Percentiles rank a stretch among this genome's conserved stretches.
phyloP scores from a whole-genome alignment of 2,113 vertebrate species.

The Oophaga pumilio region DNA sequence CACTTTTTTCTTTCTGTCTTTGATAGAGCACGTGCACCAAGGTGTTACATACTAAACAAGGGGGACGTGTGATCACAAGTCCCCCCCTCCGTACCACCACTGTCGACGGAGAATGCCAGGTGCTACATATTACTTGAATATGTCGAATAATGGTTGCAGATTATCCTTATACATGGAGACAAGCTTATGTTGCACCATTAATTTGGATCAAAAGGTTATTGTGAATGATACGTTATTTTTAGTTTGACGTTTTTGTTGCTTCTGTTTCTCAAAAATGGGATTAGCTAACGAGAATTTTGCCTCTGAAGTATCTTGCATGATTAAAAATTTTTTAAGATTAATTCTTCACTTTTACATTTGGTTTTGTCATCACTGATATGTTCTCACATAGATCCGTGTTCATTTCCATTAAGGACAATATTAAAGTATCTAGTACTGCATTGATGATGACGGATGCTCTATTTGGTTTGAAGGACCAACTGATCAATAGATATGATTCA shows the following conservation, averaged over 20 bases:
- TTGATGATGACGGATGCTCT: too few species aligned
- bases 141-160: background rate
- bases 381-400: too few species aligned
- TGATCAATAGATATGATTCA: too few species aligned
- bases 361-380: too few species aligned
- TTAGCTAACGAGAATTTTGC: background rate
- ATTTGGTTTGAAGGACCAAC: too few species aligned
- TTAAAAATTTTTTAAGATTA: too few species aligned
- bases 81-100: slow-evolving; percentile 15
- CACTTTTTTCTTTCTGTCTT: slow-evolving; percentile 46
- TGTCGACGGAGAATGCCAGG: slow-evolving; percentile 17
- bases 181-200: background rate
- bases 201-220: background rate
- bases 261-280: background rate
- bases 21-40: slow-evolving; percentile 47
- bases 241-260: background rate
- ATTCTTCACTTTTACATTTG: too few species aligned
- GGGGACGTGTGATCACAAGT: slow-evolving; percentile 46
- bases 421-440: too few species aligned
- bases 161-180: background rate
- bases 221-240: background rate
- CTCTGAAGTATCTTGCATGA: background rate
- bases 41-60: slow-evolving; percentile 55
- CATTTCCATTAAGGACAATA: too few species aligned
- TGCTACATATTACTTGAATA: slow-evolving; percentile 26